Conservation (phyloP, 2,888 invertebrate species). For the Netelia virgata region DNA sequence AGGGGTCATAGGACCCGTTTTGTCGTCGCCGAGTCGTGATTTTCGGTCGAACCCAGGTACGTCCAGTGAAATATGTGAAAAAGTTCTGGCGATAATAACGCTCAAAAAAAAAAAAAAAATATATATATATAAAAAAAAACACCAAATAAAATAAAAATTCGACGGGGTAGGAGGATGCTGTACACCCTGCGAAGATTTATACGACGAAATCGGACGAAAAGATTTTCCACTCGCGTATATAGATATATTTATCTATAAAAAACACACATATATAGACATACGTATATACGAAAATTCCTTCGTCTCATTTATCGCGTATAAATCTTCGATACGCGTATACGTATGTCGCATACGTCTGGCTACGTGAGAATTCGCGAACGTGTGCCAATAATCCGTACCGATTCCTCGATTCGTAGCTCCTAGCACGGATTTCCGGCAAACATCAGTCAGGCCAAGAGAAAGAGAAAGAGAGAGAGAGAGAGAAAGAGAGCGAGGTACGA, state of each 20-base stretch:
- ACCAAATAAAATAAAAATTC: too few relatives aligned
- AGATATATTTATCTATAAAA: not conserved
- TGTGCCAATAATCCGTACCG: constrained; percentile 61
- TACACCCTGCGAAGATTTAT: not conserved
- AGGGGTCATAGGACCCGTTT: not conserved
- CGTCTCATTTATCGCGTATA: constrained; percentile 36
- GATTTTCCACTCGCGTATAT: too few relatives aligned
- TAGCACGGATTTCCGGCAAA: constrained; percentile 56
- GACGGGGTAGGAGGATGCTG: not conserved
- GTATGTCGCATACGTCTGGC: constrained; percentile 9
- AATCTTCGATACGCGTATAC: constrained; percentile 19
- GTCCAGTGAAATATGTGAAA: not conserved
- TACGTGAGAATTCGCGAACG: constrained; percentile 45
- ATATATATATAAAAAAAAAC: too few relatives aligned
- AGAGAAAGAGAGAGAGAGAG: not conserved
- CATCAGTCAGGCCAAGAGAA: constrained; percentile 37
- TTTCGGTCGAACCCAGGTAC: not conserved
- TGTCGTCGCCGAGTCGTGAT: too few relatives aligned
- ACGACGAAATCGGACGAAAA: not conserved
- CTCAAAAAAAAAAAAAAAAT: not conserved
- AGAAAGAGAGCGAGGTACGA: not conserved
- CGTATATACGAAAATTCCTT: not conserved
- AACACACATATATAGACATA: not conserved
- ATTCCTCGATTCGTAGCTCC: constrained; percentile 59
- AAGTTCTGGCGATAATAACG: not conserved